phyloP scores from a whole-genome alignment of 2,113 vertebrate species.

The Dinomys branickii region DNA sequence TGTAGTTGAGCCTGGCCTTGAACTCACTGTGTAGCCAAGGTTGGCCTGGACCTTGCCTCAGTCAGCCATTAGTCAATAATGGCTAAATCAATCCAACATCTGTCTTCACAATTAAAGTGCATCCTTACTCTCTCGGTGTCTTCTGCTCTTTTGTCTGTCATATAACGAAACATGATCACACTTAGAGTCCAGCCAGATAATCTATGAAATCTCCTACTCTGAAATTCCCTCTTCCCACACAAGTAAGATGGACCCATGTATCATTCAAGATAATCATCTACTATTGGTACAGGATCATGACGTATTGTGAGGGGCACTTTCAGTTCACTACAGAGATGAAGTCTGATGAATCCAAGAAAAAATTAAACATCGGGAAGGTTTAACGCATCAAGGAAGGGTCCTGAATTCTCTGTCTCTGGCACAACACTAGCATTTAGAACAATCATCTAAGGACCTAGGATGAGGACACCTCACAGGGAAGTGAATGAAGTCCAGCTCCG shows the following conservation, averaged over 20 bases:
- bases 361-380: neutral
- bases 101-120: neutral
- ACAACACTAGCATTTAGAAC: neutral
- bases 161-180: neutral
- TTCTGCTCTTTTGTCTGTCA: neutral
- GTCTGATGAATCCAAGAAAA: neutral
- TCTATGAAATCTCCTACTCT: neutral
- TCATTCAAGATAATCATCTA: neutral
- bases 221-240: neutral
- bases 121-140: neutral
- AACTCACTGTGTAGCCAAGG: neutral
- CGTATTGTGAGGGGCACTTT: neutral
- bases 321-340: no score
- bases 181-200: neutral
- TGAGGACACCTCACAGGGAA: neutral
- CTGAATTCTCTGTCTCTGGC: neutral
- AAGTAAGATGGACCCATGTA: no score
- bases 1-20: neutral
- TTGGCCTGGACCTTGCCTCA: neutral
- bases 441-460: neutral
- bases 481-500: neutral
- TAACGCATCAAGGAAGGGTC: neutral
- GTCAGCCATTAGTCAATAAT: neutral
- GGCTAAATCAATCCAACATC: neutral
- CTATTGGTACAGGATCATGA: neutral